Evolutionary conservation across 2,797 vertebrate genomes (phyloP), one percentile per base, ranked within the genome.

Genomic region (Centropyge bicolor): DNA sequence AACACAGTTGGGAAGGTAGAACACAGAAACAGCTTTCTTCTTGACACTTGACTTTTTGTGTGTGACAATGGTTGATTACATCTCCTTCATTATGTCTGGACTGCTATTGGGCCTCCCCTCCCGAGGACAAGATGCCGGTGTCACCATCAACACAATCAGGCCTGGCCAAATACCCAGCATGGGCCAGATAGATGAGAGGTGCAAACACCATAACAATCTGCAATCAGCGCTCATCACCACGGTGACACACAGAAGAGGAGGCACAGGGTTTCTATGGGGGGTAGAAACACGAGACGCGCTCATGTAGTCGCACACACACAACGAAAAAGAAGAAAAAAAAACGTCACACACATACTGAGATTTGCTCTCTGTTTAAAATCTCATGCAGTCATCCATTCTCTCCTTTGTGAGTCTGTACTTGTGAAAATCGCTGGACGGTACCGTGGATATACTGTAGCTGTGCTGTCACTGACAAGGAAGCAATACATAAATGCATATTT

Each of bases 131-230:
- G 86, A 90, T 67, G 88, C 78, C 83, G 77, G 93, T 91, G 92
- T 93, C 92, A 93, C 93, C 93, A 86, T 94, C 95, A 95, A 95
- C 95, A 96, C 94, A 96, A 96, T 96, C 95, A 96, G 93, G 87
- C 91, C 91, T 91, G 95, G 92, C 94, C 95, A 95, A 96, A 96
- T 93, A 95, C 93, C 68, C 94, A 95, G 95, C 95, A 77, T 94
- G 95, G 90, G 93, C 86, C 87, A 87, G 88, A 94, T 88, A 92
- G 93, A 94, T 86, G 93, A 95, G 94, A 93, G 92, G 92, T 90
- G 88, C 93, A 95, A 96, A 96, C 95, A 95, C 93, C 93, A 93
- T 93, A 95, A 96, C 95, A 96, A 95, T 96, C 94, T 94, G 95
- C 95, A 96, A 96, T 96, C 96, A 96, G 93, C 78, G 70, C 93